A percentile compares a stretch with the other conserved stretches of the same genome.
Conservation (phyloP, 2,113 vertebrate species). For the Todiramphus saurophagus region DNA sequence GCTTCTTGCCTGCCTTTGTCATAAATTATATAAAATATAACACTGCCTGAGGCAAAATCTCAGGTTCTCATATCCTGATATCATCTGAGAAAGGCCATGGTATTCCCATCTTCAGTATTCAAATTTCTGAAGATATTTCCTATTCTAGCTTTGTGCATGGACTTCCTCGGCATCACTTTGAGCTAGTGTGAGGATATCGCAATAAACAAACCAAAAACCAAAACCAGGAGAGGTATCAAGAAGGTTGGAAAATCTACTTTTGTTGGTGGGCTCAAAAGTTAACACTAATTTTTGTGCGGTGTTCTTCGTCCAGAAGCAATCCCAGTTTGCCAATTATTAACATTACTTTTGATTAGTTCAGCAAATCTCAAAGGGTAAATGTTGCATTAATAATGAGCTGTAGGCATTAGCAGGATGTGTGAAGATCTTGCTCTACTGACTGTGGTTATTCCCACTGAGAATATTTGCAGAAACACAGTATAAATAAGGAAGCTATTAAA, state of each 20-base stretch:
- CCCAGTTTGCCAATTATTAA: not conserved
- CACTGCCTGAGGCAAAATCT: not conserved
- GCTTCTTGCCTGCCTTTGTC: not conserved
- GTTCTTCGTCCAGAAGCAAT: not conserved
- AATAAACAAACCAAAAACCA: not conserved
- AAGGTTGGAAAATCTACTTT: not conserved
- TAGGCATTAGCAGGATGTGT: not conserved
- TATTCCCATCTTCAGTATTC: not conserved
- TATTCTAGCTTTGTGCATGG: not conserved
- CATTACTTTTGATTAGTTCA: constrained; percentile 36
- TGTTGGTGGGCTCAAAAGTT: not conserved
- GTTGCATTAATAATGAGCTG: not conserved
- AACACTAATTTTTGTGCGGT: not conserved
- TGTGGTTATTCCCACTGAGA: not conserved
- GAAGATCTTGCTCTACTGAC: not conserved
- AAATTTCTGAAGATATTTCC: not conserved
- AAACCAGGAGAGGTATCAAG: not conserved
- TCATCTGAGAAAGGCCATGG: not conserved
- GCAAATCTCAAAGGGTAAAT: not conserved
- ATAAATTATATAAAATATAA: not conserved
- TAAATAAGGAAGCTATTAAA: not conserved
- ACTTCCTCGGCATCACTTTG: not conserved
- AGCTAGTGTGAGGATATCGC: not conserved
- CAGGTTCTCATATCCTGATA: not conserved
- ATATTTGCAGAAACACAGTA: not conserved